These are phyloP conservation scores for Entomobrya multifasciata DNA, from an alignment of 2,888 invertebrate species.

Conservation along the genomic window DNA sequence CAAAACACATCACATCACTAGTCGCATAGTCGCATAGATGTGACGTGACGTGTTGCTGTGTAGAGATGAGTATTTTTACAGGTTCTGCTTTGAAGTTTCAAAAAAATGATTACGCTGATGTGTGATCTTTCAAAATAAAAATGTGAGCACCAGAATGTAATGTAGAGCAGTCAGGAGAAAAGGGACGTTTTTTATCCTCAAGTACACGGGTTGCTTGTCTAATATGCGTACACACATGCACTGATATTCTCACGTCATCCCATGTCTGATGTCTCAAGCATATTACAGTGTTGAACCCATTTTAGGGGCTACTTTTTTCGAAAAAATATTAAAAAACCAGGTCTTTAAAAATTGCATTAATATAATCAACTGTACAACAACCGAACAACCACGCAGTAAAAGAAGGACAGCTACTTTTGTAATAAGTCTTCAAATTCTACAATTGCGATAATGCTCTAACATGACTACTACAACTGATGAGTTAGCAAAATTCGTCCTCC, in stretches of 20 bases:
- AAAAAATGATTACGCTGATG: conserved; percentile 58
- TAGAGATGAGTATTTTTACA: conserved; percentile 1
- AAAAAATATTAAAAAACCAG: conserved; percentile 57
- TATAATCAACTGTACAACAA: conserved; percentile 43
- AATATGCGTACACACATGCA: conserved; percentile 3
- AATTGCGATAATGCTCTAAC: neutral
- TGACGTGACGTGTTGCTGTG: neutral
- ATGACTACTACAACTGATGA: conserved; percentile 48
- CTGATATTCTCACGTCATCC: conserved; percentile 24
- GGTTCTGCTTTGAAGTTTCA: conserved; percentile 31
- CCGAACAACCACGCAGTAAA: conserved; percentile 2
- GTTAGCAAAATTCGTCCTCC: conserved; percentile 65
- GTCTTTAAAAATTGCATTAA: conserved; percentile 69
- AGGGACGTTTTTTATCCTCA: neutral
- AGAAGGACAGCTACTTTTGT: neutral
- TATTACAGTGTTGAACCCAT: conserved; percentile 45
- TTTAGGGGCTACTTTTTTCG: conserved; percentile 60
- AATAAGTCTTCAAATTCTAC: neutral
- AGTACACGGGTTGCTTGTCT: neutral
- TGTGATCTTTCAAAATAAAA: conserved; percentile 53
- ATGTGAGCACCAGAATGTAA: too few relatives aligned
- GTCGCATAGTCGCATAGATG: too few relatives aligned
- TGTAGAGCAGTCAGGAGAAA: too few relatives aligned
- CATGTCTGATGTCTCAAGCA: conserved; percentile 36
- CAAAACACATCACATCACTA: conserved; percentile 7